Base-by-base conservation (phyloP, 92 coral and sea anemone species). In the Siderastrea radians region DNA sequence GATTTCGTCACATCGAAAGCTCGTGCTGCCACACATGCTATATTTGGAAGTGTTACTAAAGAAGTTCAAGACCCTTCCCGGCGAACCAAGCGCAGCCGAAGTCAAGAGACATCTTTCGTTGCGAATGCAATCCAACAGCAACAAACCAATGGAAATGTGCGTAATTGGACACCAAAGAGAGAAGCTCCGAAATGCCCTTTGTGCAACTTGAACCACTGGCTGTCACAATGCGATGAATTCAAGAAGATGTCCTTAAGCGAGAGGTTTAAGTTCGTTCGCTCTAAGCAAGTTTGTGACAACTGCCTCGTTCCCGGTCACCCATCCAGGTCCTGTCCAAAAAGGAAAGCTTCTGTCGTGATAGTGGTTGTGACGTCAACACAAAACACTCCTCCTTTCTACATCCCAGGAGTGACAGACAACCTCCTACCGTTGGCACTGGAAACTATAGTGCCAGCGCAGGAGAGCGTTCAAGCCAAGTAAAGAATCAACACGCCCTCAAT, bases 321-420 rank as follows among this genome's bases (percentile, higher is more conserved):
- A n/a, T n/a, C n/a, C n/a, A n/a, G n/a, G n/a, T n/a, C n/a, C n/a
- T n/a, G n/a, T n/a, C n/a, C n/a, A n/a, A n/a, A n/a, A n/a, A n/a
- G n/a, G n/a, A n/a, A n/a, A 90, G 98, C 67, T 90, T 88, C 84
- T 90, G 95, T 61, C 88, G 77, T 70, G 91, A 92, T 44, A 78
- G 85, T 57, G 95, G 89, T 44, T 95, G 96, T 78, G 86, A 75
- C 12, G 61, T 61, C 51, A 72, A 62, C 83, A 57, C 50, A 59
- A 95, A 92, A 76, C 96, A 90, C 68, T 89, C 95, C 15, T 92
- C 92, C 9, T 91, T 81, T 79, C 83, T 94, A 9, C 93, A 94
- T 59, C 96, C 91, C 68, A 91, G 86, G 81, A 65, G 3, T 76
- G 17, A 76, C 17, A 5, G 67, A 57, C 67, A 12, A 76, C 48